Base-by-base conservation (phyloP, 2,797 vertebrate species). In the Danio choprae region DNA sequence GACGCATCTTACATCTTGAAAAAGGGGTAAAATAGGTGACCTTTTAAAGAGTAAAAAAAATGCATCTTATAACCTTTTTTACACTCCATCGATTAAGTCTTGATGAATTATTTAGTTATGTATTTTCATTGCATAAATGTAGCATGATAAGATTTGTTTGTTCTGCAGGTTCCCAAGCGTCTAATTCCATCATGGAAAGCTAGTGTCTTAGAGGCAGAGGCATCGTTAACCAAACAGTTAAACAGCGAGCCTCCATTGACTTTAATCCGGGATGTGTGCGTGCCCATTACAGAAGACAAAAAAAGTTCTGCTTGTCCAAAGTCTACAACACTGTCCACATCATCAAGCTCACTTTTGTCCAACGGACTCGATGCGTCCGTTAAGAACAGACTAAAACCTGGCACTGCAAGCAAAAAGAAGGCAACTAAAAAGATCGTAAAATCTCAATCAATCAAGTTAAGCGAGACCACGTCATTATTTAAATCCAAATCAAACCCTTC, bases 151-250 rank as follows among this genome's bases (percentile, higher is more conserved):
- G 2, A 4, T 64, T 73, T 63, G 12, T 55, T 67, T 10, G 2
- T 20, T 51, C 90, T 68, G 86, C 85, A 99, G 98, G 95, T 99
- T 93, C 97, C 97, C 82, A 96, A 97, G 85, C 96, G 94, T 86
- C 95, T 98, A 85, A 86, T 95, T 91, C 94, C 95, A 76, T 93
- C 95, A 22, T 99, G 98, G 98, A 95, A 96, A 91, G 91, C 94
- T 85, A 96, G 97, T 59, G 96, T 99, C 86, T 81, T 91, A 67
- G 96, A 97, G 89, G 96, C 97, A 3, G 96, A 97, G 89, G 91
- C 92, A 80, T 92, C 95, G 81, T 92, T 97, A 86, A 92, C 95
- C 0, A 86, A 89, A 80, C 86, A 16, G 75, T 90, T 72, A 92
- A 95, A 82, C 88, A 94, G 77, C 18, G 38, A 87, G 84, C 91